phyloP scores from a whole-genome alignment of 2,113 vertebrate species.

The Collichthys lucidus region DNA sequence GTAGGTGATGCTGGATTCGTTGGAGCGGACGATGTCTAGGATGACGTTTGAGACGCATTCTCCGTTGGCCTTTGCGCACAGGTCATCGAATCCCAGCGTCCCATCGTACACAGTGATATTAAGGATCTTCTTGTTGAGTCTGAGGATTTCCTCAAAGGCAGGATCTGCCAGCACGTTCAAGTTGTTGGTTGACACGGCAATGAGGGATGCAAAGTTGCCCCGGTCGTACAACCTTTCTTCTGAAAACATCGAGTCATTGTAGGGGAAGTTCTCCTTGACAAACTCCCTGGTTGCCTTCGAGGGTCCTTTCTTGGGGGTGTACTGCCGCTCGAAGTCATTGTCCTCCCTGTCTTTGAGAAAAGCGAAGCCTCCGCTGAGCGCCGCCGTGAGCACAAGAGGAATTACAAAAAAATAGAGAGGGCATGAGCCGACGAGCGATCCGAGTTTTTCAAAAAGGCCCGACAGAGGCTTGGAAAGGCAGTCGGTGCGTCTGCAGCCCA shows the following conservation, averaged over 20 bases:
- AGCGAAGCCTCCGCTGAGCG: constrained; percentile 79
- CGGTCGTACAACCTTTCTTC: constrained; percentile 73
- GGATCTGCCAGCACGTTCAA: constrained; percentile 57
- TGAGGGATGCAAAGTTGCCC: constrained; percentile 75
- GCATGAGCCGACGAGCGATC: constrained; percentile 69
- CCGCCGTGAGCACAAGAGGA: constrained; percentile 77
- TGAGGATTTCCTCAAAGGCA: constrained; percentile 71
- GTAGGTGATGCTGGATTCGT: constrained; percentile 58
- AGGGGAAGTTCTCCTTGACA: constrained; percentile 77
- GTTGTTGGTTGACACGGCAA: constrained; percentile 54
- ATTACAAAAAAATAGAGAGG: constrained; percentile 82
- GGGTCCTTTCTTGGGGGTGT: constrained; percentile 80
- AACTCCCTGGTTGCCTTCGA: constrained; percentile 84
- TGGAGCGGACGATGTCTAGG: constrained; percentile 56
- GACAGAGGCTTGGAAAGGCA: constrained; percentile 82
- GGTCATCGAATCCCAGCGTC: constrained; percentile 37
- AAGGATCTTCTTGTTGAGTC: constrained; percentile 68
- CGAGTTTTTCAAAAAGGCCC: constrained; percentile 74
- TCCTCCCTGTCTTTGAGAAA: constrained; percentile 66
- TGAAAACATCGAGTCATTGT: constrained; percentile 80
- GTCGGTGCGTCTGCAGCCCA: constrained; percentile 74
- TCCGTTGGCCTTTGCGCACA: constrained; percentile 56
- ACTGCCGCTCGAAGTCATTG: constrained; percentile 84
- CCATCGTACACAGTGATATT: constrained; percentile 40
- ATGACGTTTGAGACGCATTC: constrained; percentile 66